Evolutionary conservation across 2,888 invertebrate species (phyloP).

Genomic region (Poecilus cupreus): DNA sequence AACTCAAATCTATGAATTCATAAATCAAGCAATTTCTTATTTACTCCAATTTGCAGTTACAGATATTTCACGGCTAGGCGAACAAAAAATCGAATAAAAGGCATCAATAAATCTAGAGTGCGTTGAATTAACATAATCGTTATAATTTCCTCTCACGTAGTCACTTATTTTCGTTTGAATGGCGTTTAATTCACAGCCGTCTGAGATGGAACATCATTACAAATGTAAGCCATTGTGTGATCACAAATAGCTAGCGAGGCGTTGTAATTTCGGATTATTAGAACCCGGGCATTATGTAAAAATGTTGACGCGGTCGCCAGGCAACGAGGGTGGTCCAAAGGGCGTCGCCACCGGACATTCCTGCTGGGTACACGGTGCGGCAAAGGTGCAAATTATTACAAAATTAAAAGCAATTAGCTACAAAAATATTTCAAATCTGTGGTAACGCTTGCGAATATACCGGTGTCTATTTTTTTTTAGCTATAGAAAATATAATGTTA

Average conservation of each 20-base stretch:
- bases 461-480: no score
- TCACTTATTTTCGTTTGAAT: conserved; percentile 48
- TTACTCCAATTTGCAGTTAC: background rate
- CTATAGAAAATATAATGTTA: no score
- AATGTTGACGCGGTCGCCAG: background rate
- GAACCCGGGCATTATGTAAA: conserved; percentile 31
- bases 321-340: conserved; percentile 30
- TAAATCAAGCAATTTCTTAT: background rate
- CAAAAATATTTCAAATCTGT: no score
- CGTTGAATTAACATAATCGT: conserved; percentile 55
- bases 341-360: background rate
- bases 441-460: no score
- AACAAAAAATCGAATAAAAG: background rate
- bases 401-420: no score
- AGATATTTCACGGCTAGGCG: background rate
- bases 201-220: conserved; percentile 26
- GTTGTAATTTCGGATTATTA: conserved; percentile 42
- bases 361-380: background rate
- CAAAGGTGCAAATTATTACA: no score
- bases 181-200: conserved; percentile 52
- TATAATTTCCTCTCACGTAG: conserved; percentile 56
- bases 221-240: conserved; percentile 43
- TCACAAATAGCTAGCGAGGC: background rate
- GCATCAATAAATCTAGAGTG: background rate
- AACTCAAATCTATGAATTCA: no score